A percentile compares a stretch with the other conserved stretches of the same genome.
phyloP scores from a whole-genome alignment of 2,797 vertebrate species.

The Manis pentadactyla region DNA sequence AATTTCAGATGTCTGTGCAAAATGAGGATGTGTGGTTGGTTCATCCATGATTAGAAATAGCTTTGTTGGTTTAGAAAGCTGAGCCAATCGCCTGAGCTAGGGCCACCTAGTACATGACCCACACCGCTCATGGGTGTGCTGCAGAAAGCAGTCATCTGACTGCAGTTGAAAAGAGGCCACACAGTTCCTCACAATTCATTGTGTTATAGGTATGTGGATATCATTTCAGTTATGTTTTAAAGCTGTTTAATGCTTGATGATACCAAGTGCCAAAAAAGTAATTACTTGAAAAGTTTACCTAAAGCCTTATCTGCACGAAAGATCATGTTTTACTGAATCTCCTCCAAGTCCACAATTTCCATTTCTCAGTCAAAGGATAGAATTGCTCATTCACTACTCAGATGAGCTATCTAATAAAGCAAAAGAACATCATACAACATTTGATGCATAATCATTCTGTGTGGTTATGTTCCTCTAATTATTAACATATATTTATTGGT shows the following conservation, averaged over 20 bases:
- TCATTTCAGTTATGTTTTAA: slow-evolving; percentile 3
- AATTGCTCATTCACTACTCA: not conserved
- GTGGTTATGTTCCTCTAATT: not conserved
- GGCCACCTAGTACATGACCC: not conserved
- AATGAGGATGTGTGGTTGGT: not conserved
- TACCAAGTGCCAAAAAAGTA: not conserved
- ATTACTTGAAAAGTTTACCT: slow-evolving; percentile 20
- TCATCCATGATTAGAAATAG: not conserved
- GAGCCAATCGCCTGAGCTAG: not conserved
- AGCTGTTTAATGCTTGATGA: not conserved
- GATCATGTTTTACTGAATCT: not conserved
- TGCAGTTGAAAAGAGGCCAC: not conserved
- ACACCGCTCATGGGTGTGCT: not conserved
- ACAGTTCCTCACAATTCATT: not conserved
- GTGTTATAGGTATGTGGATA: not conserved
- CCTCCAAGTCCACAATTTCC: not conserved
- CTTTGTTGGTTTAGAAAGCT: not conserved
- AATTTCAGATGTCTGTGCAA: slow-evolving; percentile 49
- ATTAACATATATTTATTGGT: not conserved
- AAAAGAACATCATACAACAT: not conserved
- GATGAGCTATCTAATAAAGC: not conserved
- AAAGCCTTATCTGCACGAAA: not conserved
- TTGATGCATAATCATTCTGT: not conserved
- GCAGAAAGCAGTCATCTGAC: not conserved
- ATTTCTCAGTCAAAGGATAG: not conserved